Percentiles rank a stretch among this genome's conserved stretches.
phyloP scores from a whole-genome alignment of 2,113 vertebrate genomes.

The Ptilorrhoa leucosticta region DNA sequence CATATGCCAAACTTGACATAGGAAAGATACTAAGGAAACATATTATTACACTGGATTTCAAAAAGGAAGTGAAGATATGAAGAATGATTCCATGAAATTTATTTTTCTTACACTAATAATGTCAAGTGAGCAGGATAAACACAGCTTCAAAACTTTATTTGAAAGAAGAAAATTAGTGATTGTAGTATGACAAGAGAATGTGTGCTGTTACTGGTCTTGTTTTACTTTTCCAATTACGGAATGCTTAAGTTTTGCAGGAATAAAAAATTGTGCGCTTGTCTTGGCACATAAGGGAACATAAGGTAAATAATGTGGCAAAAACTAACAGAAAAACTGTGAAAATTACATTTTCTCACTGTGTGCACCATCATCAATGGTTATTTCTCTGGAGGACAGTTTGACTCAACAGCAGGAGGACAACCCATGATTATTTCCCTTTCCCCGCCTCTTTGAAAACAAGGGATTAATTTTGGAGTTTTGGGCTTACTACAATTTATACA shows the following conservation, averaged over 20 bases:
- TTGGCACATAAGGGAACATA: neutral
- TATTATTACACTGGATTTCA: neutral
- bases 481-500: neutral
- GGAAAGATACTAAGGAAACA: neutral
- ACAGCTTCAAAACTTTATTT: neutral
- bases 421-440: neutral
- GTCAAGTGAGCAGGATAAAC: neutral
- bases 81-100: neutral
- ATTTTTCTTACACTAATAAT: neutral
- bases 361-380: neutral
- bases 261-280: neutral
- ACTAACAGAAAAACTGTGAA: neutral
- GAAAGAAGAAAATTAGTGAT: neutral
- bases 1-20: neutral
- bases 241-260: neutral
- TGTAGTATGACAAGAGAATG: neutral
- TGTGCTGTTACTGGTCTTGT: neutral
- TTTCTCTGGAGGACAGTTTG: neutral
- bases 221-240: accelerated
- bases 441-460: neutral
- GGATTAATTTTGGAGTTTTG: neutral
- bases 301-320: neutral
- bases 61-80: neutral
- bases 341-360: neutral
- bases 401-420: neutral